Evolutionary conservation across 2,113 vertebrate species (phyloP).

Genomic region (Aspidoscelis tigris): DNA sequence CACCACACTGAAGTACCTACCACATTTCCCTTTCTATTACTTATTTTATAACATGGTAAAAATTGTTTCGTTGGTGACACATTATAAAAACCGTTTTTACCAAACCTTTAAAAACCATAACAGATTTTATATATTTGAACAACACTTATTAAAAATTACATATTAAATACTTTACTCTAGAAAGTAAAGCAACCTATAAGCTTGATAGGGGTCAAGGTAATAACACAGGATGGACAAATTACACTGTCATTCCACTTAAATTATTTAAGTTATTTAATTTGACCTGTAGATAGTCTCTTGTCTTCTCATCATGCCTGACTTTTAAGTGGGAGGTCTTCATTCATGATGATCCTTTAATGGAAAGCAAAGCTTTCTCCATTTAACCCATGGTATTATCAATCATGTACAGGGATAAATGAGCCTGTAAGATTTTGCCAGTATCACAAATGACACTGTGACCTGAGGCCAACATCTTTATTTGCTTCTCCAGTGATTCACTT

Average conservation of each 20-base stretch:
- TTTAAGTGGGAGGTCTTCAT: conserved; percentile 98
- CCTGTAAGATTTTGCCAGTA: conserved; percentile 95
- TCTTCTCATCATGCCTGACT: conserved; percentile 90
- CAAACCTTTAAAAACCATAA: conserved; percentile 72
- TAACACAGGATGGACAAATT: conserved; percentile 96
- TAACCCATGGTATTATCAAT: conserved; percentile 93
- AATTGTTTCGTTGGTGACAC: conserved; percentile 56
- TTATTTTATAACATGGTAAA: conserved; percentile 44
- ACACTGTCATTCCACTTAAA: conserved; percentile 94
- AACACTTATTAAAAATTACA: conserved; percentile 82
- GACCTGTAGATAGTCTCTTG: conserved; percentile 91
- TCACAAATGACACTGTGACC: conserved; percentile 97
- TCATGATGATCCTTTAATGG: conserved; percentile 96
- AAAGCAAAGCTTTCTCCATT: conserved; percentile 94
- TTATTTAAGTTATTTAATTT: conserved; percentile 98
- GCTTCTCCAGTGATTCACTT: conserved; percentile 93
- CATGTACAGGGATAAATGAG: conserved; percentile 97
- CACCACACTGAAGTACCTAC: conserved; percentile 35
- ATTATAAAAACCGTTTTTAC: conserved; percentile 66
- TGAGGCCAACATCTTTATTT: conserved; percentile 92
- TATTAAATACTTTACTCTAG: conserved; percentile 81
- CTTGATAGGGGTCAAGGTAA: conserved; percentile 95
- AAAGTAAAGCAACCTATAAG: conserved; percentile 88
- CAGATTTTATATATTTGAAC: conserved; percentile 72
- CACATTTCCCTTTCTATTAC: conserved; percentile 33